phyloP scores from a whole-genome alignment of 2,888 invertebrate species.

The Frankliniella intonsa region DNA sequence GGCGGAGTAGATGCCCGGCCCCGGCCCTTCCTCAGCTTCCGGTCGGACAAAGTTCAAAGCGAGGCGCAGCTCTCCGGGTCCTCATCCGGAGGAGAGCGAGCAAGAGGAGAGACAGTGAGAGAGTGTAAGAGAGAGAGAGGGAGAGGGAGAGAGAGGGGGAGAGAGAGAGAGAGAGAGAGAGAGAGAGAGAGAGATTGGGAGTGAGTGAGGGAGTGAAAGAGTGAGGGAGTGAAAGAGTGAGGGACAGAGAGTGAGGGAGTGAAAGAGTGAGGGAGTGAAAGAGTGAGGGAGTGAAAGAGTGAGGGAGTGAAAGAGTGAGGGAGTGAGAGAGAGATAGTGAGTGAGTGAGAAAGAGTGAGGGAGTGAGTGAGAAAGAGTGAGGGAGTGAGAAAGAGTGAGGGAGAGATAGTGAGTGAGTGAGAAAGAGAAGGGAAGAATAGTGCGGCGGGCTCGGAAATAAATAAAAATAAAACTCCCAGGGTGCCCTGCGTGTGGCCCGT shows the following conservation, averaged over 20 bases:
- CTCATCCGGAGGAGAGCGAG: too few relatives aligned
- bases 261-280: neutral
- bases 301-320: neutral
- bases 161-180: neutral
- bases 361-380: neutral
- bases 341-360: neutral
- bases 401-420: too few relatives aligned
- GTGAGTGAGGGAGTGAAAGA: neutral
- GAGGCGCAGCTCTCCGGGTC: too few relatives aligned
- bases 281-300: neutral
- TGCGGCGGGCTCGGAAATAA: neutral
- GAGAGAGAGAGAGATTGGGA: neutral
- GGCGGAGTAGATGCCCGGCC: too few relatives aligned
- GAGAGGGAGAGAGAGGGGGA: neutral
- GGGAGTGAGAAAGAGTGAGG: neutral
- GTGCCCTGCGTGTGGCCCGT: neutral
- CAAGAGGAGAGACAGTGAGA: neutral
- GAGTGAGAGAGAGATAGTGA: neutral
- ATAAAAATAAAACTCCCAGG: too few relatives aligned
- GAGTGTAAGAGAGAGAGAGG: neutral
- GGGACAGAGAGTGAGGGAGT: constrained; percentile 8
- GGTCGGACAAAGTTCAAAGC: too few relatives aligned
- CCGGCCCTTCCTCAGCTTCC: too few relatives aligned
- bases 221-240: neutral
- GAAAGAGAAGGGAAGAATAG: neutral